Base-by-base conservation (phyloP, 2,797 vertebrate species). In the Pipistrellus pipistrellus region DNA sequence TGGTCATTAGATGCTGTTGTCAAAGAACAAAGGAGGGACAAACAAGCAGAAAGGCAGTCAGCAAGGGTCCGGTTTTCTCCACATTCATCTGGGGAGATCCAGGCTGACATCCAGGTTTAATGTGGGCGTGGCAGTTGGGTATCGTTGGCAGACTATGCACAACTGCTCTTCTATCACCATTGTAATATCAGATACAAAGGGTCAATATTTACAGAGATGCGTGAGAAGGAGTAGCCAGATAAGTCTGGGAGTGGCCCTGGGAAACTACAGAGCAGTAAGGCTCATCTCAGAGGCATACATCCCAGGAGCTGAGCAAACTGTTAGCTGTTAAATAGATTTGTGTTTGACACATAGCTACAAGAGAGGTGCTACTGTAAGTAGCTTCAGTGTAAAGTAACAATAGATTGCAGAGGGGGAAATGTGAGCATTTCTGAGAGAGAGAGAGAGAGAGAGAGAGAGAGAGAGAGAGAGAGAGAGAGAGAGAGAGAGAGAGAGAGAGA, bases 1-100 rank as follows among this genome's bases (percentile, higher is more conserved):
- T 73, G 32, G n/a, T 94, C 69, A 91, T 93, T 96, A 85, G 92
- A 66, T 85, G 69, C 41, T 86, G 9, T 68, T 87, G 73, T 84
- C 30, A 88, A 91, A 95, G 53, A 94, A 91, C 62, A 95, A 89
- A 92, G 38, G 27, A 85, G 27, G 12, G 15, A 48, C n/a, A 51
- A 17, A 53, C n/a, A 17, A 12, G n/a, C 57, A 86, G 62, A 69
- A 35, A 46, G 1, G 35, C 10, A 51, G 25, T 35, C 68, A 77
- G 21, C 41, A 87, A 41, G 0, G 3, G 8, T 80, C 59, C 23
- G 32, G 0, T 78, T 32, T 23, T 92, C 62, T 89, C 20, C 6
- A 35, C 12, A 77, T 76, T 85, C 14, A 51, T 88, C 75, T 84
- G 14, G 83, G 18, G 20, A 94, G 83, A 92, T 32, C 81, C 38